Evolutionary conservation across 2,797 vertebrate species (phyloP), one percentile per base, ranked within the genome.

Genomic region (Helostoma temminkii): DNA sequence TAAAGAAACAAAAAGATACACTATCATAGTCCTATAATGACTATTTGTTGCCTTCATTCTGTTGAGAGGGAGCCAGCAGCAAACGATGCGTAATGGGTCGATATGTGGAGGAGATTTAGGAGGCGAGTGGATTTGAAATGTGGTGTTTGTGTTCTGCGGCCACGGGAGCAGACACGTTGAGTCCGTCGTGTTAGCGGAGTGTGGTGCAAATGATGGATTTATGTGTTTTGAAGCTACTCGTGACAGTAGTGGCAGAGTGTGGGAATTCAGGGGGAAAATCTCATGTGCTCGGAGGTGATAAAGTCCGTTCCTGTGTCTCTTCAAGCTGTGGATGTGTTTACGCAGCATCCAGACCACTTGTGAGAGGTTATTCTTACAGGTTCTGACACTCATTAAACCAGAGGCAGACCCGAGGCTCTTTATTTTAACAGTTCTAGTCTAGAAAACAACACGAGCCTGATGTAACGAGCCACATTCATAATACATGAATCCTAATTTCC

Each of bases 51-150:
- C 60, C 32, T 71, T 71, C 80, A 54, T 52, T 71, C 41, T 24
- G 54, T 43, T 57, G 28, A 65, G 59, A 39, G 26, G 39, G 26
- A 63, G 54, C 49, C 61, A 22, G 73, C 47, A 16, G 76, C 56
- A 64, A 67, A 47, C 69, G 67, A 69, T 64, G 89, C 85, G 85
- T 88, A 87, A 88, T 74, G 80, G 82, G 74, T 83, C 76, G 82
- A 70, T 84, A 80, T 82, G 80, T 87, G 78, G 81, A 75, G 67
- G 76, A 72, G 73, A 71, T 84, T 60, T 69, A 54, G 67, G 66
- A 58, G 37, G 57, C 55, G 68, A 88, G 66, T 66, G 74, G 76
- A 66, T 81, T 58, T 53, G 52, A 45, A 60, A 45, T 30, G 71
- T 45, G n/a, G n/a, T 67, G 74, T 76, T 83, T 77, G 74, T 82